A percentile compares a stretch with the other conserved stretches of the same genome.
phyloP scores from a whole-genome alignment of 2,113 vertebrate species.

The Miniopterus natalensis region DNA sequence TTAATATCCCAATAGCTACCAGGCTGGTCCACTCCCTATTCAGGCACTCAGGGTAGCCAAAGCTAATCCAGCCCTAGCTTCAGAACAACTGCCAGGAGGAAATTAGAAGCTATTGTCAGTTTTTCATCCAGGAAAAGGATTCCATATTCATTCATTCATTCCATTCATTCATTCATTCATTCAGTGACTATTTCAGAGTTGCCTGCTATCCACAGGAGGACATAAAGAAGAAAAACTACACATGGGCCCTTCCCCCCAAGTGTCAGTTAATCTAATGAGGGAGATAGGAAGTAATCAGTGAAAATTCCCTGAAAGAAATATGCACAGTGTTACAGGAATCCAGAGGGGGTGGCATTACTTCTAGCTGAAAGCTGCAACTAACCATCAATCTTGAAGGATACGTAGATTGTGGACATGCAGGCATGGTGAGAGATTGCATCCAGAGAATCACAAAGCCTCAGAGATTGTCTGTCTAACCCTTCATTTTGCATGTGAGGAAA shows the following conservation, averaged over 20 bases:
- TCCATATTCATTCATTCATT: not conserved
- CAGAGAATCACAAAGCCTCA: not conserved
- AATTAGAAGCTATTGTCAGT: not conserved
- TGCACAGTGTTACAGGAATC: not conserved
- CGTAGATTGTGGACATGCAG: not conserved
- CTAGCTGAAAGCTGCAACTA: not conserved
- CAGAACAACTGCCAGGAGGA: not conserved
- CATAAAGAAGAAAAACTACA: not conserved
- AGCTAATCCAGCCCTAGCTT: not conserved
- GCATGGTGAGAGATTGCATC: not conserved
- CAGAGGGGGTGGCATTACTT: not conserved
- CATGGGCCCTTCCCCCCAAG: not conserved
- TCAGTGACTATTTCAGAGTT: not conserved
- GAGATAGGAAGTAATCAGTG: not conserved
- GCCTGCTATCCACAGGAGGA: not conserved
- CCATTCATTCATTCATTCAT: not conserved
- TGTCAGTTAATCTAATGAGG: not conserved
- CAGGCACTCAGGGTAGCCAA: not conserved
- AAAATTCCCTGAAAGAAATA: not conserved
- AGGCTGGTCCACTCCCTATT: not conserved
- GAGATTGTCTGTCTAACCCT: not conserved
- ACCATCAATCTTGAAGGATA: not conserved
- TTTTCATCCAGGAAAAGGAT: not conserved
- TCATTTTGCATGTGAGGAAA: not conserved
- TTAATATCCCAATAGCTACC: not conserved